Percentiles rank a stretch among this genome's conserved stretches.
Conservation (phyloP, 1,140 invertebrate species). For the Oncopeltus fasciatus region DNA sequence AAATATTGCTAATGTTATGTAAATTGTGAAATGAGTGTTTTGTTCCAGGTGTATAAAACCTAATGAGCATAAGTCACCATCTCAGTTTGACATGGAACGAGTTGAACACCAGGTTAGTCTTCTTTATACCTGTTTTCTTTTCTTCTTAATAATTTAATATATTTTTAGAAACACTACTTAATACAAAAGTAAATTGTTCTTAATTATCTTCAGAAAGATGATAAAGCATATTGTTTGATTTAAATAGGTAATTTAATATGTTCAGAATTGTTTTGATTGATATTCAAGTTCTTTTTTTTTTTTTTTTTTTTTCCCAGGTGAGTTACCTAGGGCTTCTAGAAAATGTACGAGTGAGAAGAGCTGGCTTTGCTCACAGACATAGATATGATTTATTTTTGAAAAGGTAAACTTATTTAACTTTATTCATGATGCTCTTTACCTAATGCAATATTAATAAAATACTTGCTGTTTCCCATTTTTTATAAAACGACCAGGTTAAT, state of each 20-base stretch:
- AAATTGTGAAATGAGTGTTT: too few species aligned
- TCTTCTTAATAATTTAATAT: too few species aligned
- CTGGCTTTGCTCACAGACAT: slow-evolving; percentile 84
- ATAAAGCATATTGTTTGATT: background rate
- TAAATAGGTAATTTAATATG: too few species aligned
- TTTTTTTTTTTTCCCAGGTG: background rate
- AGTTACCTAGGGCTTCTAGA: slow-evolving; percentile 80
- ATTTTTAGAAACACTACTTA: too few species aligned
- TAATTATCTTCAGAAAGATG: too few species aligned
- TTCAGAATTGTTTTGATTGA: too few species aligned
- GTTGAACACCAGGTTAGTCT: slow-evolving; percentile 70
- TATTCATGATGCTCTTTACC: background rate
- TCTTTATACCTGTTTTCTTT: too few species aligned
- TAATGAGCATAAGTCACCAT: slow-evolving; percentile 80
- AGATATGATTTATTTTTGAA: slow-evolving; percentile 75
- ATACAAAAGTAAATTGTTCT: too few species aligned
- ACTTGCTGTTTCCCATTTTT: too few species aligned
- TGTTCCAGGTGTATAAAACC: slow-evolving; percentile 73
- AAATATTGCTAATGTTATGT: too few species aligned
- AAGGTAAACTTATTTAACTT: slow-evolving; percentile 44
- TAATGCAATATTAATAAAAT: too few species aligned
- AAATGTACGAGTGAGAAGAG: slow-evolving; percentile 82
- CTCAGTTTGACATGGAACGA: slow-evolving; percentile 59
- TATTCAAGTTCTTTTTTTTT: background rate
- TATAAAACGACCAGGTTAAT: too few species aligned